These are phyloP conservation scores for Trinorchestia longiramus DNA, from an alignment of 1,140 invertebrate genomes.

Conservation along the genomic window DNA sequence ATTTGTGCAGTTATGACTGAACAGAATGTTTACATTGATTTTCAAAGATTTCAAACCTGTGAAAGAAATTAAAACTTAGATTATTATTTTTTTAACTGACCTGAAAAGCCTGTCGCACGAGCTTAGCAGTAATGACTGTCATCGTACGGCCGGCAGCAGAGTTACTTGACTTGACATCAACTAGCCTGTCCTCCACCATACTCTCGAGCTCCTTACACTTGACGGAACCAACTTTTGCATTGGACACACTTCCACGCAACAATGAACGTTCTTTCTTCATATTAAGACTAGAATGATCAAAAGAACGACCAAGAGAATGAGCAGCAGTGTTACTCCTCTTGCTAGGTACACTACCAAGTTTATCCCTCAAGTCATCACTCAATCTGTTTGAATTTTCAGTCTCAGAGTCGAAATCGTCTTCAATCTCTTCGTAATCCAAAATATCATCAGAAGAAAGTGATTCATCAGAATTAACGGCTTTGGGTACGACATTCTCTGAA, in stretches of 20 bases:
- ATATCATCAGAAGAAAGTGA: slow-evolving; percentile 38
- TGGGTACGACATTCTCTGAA: neutral
- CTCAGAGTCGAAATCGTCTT: neutral
- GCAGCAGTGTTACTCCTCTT: no score
- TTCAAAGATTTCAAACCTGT: neutral
- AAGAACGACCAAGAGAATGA: neutral
- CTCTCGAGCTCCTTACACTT: neutral
- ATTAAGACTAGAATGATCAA: neutral
- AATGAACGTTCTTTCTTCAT: neutral
- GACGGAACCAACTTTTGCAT: neutral
- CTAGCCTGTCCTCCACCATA: neutral
- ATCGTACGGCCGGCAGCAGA: neutral
- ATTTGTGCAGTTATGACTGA: neutral
- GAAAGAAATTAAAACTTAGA: neutral
- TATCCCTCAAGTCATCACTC: no score
- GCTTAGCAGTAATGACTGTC: neutral
- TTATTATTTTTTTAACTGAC: neutral
- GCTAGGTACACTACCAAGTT: no score
- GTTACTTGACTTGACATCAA: neutral
- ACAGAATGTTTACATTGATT: neutral
- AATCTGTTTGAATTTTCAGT: no score
- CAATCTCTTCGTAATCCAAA: slow-evolving; percentile 38
- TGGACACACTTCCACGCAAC: neutral
- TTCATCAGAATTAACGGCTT: neutral
- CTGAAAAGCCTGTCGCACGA: slow-evolving; percentile 18